Evolutionary conservation across 2,113 vertebrate genomes (phyloP), one percentile per base, ranked within the genome.

Genomic region (Corythornis cristatus): DNA sequence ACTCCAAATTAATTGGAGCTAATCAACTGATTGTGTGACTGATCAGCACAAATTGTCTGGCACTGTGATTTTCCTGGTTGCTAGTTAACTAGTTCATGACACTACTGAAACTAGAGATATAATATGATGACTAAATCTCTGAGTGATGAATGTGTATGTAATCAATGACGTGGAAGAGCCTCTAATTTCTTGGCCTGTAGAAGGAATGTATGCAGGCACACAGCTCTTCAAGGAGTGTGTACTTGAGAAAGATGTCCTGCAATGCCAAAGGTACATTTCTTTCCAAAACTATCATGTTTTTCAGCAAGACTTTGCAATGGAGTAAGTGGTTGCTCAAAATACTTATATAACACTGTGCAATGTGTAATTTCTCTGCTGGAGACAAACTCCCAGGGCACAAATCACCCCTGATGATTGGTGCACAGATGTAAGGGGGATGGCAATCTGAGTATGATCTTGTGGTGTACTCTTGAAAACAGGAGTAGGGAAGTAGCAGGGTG

Each of bases 11-110:
- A 95, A 84, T 86, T 86, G 57, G 23, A 90, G 76, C 57, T 96
- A 93, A 94, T 96, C 65, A 91, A 71, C 61, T 88, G 68, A 77
- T 76, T 26, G 46, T 56, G 64, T 74, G 61, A 64, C 76, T 90
- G 86, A 92, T 95, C 62, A 83, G 51, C 35, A 72, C 43, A 61
- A 94, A 88, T 88, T 71, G 40, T 45, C 53, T 83, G 61, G 20
- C 54, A 53, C 53, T 54, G 26, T 75, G 80, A 65, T 94, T 83
- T 74, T 80, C 57, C 35, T 20, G 67, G 35, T 81, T 91, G 65
- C 89, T 92, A 71, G 64, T 35, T 64, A 81, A 40, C 23, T 58
- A 15, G 50, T 6, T 89, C 60, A 33, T 71, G 58, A 35, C n/a
- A 51, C 45, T 86, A 48, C 37, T 86, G 62, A 57, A 86, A 58